phyloP scores from a whole-genome alignment of 35 echinoderm and acorn worm genomes.

The Ophioderma brevispina region DNA sequence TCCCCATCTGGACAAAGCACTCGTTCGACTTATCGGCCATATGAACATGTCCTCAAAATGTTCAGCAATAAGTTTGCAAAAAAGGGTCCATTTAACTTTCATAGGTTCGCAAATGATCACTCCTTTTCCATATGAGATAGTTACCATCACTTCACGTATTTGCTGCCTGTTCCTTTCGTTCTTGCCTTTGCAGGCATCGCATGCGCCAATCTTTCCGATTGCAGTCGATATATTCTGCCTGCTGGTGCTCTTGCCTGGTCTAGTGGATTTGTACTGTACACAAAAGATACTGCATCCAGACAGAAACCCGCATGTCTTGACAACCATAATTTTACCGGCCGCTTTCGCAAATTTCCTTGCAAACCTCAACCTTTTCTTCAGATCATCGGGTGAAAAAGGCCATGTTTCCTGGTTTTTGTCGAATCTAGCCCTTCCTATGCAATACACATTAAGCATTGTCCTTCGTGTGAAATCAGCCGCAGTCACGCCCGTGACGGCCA shows the following conservation, averaged over 20 bases:
- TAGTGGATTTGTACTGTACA: constrained; percentile 38
- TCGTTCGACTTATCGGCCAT: background rate
- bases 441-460: background rate
- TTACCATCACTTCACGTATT: background rate
- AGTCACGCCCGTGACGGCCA: background rate
- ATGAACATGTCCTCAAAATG: constrained; percentile 42
- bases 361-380: constrained; percentile 23
- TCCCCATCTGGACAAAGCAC: constrained; percentile 58
- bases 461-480: background rate
- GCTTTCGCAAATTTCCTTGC: background rate
- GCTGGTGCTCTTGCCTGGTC: constrained; percentile 26
- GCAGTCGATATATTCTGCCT: background rate
- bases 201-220: background rate
- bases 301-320: constrained; percentile 28
- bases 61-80: constrained; percentile 12
- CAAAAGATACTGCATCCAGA: constrained; percentile 30
- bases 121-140: background rate
- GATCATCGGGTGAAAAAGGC: background rate
- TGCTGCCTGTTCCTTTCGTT: background rate
- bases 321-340: constrained; percentile 1
- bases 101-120: background rate
- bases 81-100: background rate
- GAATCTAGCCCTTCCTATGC: background rate
- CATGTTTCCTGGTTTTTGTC: background rate
- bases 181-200: constrained; percentile 11